Base-by-base conservation (phyloP, 2,797 vertebrate species). In the Cottoperca gobio region DNA sequence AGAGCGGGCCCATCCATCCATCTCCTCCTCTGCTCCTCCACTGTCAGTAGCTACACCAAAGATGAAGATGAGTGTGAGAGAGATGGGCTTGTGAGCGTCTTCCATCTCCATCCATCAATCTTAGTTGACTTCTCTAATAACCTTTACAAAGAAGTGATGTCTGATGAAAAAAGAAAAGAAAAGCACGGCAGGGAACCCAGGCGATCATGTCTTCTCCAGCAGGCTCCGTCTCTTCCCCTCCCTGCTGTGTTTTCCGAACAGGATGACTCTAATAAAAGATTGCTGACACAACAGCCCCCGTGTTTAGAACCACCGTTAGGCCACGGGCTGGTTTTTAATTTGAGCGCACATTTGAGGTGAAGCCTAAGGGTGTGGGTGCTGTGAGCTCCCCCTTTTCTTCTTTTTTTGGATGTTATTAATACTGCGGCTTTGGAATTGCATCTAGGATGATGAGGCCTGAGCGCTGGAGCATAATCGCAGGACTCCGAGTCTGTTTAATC, bases 261-360 rank as follows among this genome's bases (percentile, higher is more conserved):
- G 82, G 86, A 91, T 85, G 88, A 88, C 78, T 89, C 78, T 73
- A 86, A 92, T 88, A 89, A 90, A 93, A 89, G 86, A 88, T 46
- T 70, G 92, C 92, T 94, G 94, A 94, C 88, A 92, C 90, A 86
- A 90, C 87, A 90, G 78, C 75, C 73, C 78, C 58, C n/a, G 59
- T 83, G 83, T 88, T 87, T 70, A 87, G 84, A 86, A 68, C 57
- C 28, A 76, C 84, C 49, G 63, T 64, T 53, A 73, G 87, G 91
- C 90, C 84, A 85, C 33, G 39, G 88, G 85, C 90, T 87, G 74
- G 82, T 89, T 94, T 92, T 92, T 92, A 90, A 92, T 92, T 92
- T 89, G 68, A 88, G 84, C 64, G 63, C 66, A 63, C 79, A 72
- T 88, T 80, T 50, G 49, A 85, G 89, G 86, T 88, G 76, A 91